Evolutionary conservation across 2,113 vertebrate genomes (phyloP), one percentile per base, ranked within the genome.

Genomic region (Micronisus gabar): DNA sequence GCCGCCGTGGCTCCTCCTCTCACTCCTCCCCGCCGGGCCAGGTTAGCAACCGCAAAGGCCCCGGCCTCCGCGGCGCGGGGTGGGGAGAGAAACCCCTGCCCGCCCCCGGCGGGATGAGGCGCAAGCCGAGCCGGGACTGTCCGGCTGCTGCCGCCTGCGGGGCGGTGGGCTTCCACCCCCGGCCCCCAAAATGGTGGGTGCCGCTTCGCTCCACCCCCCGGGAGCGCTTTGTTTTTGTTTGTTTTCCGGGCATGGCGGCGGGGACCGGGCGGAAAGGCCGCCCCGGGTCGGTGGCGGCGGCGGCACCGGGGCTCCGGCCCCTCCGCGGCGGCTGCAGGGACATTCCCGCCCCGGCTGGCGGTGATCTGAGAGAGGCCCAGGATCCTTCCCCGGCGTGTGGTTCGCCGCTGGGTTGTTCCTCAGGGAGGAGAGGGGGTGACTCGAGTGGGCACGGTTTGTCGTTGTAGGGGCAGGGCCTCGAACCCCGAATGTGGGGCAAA

Each of bases 1-100:
- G 92, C 94, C 92, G 91, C 95, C n/a, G 59, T 61, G 66, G 92
- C 97, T 84, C 91, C 93, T 93, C 92, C 93, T 48, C 53, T 78
- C 40, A 22, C 70, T 45, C 80, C 92, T 67, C 90, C 63, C 58
- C 86, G 71, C 23, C 38, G 52, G 20, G 13, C n/a, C 32, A 56
- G 61, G 66, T 58, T 40, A 34, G 68, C 86, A 34, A 10, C 45
- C 55, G 22, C 74, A n/a, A 59, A 71, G 95, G 71, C 81, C 56
- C 23, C 13, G 4, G 25, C 55, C 52, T 32, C 73, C 81, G 72
- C 93, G 50, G 47, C 53, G 22, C 4, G 41, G 40, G n/a, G n/a
- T n/a, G n/a, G n/a, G n/a, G n/a, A n/a, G n/a, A n/a, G n/a, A n/a
- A 43, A 43, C 8, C 43, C 65, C 59, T 92, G 65, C 62, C 86